phyloP scores from a whole-genome alignment of 2,797 vertebrate genomes.

The Rhinella marina region DNA sequence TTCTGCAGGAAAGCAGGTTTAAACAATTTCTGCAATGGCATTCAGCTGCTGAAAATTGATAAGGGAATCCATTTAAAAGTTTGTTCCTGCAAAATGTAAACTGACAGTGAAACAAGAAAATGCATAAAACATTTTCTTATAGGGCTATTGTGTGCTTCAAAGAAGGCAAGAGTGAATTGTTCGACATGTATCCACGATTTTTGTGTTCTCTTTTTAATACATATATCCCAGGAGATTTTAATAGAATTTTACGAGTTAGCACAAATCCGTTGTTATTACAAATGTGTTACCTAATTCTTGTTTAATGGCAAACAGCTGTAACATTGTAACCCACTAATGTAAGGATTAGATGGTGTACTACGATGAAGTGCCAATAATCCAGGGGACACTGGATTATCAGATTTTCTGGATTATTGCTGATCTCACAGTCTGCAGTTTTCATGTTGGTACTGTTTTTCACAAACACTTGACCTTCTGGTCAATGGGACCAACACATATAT shows the following conservation, averaged over 20 bases:
- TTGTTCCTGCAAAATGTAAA: slow-evolving; percentile 45
- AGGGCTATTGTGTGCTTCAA: slow-evolving; percentile 20
- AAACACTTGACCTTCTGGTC: not conserved
- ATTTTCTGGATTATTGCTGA: not conserved
- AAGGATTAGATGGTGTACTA: not conserved
- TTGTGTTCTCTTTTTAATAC: not conserved
- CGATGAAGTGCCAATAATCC: not conserved
- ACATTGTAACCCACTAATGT: not conserved
- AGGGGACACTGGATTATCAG: not conserved
- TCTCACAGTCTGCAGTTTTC: not conserved
- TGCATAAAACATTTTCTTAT: slow-evolving; percentile 29
- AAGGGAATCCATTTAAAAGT: slow-evolving; percentile 64
- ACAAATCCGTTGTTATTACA: not conserved
- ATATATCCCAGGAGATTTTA: slow-evolving; percentile 5
- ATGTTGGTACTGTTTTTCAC: not conserved
- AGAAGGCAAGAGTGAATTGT: slow-evolving; percentile 13
- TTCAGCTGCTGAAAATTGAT: slow-evolving; percentile 64
- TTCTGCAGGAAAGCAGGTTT: slow-evolving; percentile 62
- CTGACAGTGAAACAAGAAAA: slow-evolving; percentile 43
- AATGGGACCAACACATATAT: not conserved
- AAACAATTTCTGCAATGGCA: slow-evolving; percentile 61
- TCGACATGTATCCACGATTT: slow-evolving; percentile 2
- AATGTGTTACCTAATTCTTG: slow-evolving; percentile 9
- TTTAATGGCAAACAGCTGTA: not conserved
- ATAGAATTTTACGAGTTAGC: not conserved